phyloP scores from a whole-genome alignment of 2,888 invertebrate genomes.

The Epinotia brunnichana region DNA sequence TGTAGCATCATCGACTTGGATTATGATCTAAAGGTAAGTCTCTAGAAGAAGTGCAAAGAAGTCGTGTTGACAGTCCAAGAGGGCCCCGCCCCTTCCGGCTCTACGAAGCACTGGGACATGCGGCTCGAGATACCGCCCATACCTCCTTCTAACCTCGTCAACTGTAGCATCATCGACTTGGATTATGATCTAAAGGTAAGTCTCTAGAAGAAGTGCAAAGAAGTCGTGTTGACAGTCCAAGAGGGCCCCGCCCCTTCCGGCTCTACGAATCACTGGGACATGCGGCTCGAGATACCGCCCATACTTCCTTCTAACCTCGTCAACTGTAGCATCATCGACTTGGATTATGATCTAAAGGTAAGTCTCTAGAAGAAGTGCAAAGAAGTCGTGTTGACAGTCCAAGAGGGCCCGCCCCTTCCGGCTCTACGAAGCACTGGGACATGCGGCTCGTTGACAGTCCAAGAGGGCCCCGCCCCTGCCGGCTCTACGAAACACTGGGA shows the following conservation, averaged over 20 bases:
- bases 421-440: too few species aligned
- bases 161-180: constrained; percentile 89
- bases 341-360: too few species aligned
- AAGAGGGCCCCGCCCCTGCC: too few species aligned
- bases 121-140: constrained; percentile 87
- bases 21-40: constrained; percentile 87
- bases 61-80: constrained; percentile 86
- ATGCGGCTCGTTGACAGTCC: too few species aligned
- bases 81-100: constrained; percentile 85
- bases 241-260: constrained; percentile 88
- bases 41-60: constrained; percentile 79
- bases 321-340: too few species aligned
- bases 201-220: neutral
- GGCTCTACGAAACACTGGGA: too few species aligned
- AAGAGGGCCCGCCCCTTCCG: too few species aligned
- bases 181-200: constrained; percentile 88
- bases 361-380: too few species aligned
- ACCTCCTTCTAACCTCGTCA: constrained; percentile 90
- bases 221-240: constrained; percentile 82
- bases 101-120: constrained; percentile 86
- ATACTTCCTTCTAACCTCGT: too few species aligned
- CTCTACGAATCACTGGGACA: too few species aligned
- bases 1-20: constrained; percentile 90
- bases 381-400: too few species aligned
- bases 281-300: too few species aligned